phyloP scores from a whole-genome alignment of 2,797 vertebrate species.

The Anguilla anguilla region DNA sequence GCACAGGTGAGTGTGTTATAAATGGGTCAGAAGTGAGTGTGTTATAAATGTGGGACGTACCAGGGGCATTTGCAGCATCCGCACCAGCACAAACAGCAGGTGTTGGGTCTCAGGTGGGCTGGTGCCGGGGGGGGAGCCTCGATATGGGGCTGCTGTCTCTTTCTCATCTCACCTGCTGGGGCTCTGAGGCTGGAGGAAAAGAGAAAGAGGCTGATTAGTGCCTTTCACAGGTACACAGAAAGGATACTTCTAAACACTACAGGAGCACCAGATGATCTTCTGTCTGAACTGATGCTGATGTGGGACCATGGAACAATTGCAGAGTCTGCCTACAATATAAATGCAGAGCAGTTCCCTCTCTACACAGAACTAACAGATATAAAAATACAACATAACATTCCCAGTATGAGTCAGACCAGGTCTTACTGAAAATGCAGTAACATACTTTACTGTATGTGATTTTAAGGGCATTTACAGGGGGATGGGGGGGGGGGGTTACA shows the following conservation, averaged over 20 bases:
- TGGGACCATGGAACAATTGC: neutral
- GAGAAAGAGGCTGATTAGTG: neutral
- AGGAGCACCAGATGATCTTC: neutral
- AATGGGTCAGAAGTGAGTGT: too few relatives aligned
- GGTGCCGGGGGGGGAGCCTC: conserved; percentile 89
- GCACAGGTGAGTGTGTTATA: neutral
- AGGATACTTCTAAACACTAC: neutral
- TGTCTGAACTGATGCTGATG: neutral
- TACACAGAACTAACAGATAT: too few relatives aligned
- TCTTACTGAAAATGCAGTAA: too few relatives aligned
- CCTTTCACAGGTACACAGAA: neutral
- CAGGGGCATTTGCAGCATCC: conserved; percentile 99
- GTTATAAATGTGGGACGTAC: conserved; percentile 69
- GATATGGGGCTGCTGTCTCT: conserved; percentile 95
- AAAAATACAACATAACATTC: too few relatives aligned
- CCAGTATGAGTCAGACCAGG: too few relatives aligned
- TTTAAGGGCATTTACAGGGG: too few relatives aligned
- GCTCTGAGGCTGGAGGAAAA: conserved; percentile 68
- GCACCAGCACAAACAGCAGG: conserved; percentile 98
- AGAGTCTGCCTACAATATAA: too few relatives aligned
- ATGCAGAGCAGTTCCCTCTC: too few relatives aligned
- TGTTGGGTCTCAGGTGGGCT: conserved; percentile 92
- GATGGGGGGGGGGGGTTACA: too few relatives aligned
- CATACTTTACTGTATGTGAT: too few relatives aligned
- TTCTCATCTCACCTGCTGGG: conserved; percentile 95